Evolutionary conservation across 2,797 vertebrate genomes (phyloP).

Genomic region (Scomberomorus guttatus): DNA sequence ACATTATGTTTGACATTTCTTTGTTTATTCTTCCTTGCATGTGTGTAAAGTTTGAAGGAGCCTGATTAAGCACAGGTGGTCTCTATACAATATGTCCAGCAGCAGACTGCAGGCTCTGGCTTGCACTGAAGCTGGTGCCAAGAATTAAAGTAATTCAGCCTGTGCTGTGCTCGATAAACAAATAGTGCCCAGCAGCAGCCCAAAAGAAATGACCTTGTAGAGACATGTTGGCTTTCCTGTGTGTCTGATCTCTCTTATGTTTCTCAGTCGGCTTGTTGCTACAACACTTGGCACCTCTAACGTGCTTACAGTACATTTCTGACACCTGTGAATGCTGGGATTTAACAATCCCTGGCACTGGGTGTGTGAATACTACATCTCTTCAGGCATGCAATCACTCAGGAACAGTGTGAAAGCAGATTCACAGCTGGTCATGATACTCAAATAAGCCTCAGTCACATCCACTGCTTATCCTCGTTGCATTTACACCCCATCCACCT

Average conservation of each 20-base stretch:
- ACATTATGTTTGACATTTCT: slow-evolving; percentile 36
- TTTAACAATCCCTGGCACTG: slow-evolving; percentile 65
- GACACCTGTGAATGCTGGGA: slow-evolving; percentile 69
- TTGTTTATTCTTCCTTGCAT: slow-evolving; percentile 13
- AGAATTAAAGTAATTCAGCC: slow-evolving; percentile 77
- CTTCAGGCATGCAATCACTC: slow-evolving; percentile 42
- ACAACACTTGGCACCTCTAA: slow-evolving; percentile 65
- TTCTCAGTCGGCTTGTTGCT: slow-evolving; percentile 66
- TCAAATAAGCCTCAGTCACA: slow-evolving; percentile 28
- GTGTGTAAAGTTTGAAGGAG: slow-evolving; percentile 34
- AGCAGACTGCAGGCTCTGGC: slow-evolving; percentile 72
- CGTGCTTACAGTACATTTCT: slow-evolving; percentile 59
- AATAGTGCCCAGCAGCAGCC: slow-evolving; percentile 59
- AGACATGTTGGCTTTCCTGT: slow-evolving; percentile 77
- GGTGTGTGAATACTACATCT: slow-evolving; percentile 45
- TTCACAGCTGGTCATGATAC: slow-evolving; percentile 30
- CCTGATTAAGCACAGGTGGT: slow-evolving; percentile 66
- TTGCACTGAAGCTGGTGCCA: slow-evolving; percentile 74
- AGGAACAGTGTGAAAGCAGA: slow-evolving; percentile 42
- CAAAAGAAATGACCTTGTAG: slow-evolving; percentile 76
- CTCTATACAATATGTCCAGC: slow-evolving; percentile 71
- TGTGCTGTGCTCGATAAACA: slow-evolving; percentile 72
- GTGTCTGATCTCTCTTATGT: slow-evolving; percentile 61
- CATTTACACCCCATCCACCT: slow-evolving; percentile 27
- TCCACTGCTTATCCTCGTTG: slow-evolving; percentile 13